Evolutionary conservation across 2,797 vertebrate genomes (phyloP).

Genomic region (Phrynocephalus vlangalii): DNA sequence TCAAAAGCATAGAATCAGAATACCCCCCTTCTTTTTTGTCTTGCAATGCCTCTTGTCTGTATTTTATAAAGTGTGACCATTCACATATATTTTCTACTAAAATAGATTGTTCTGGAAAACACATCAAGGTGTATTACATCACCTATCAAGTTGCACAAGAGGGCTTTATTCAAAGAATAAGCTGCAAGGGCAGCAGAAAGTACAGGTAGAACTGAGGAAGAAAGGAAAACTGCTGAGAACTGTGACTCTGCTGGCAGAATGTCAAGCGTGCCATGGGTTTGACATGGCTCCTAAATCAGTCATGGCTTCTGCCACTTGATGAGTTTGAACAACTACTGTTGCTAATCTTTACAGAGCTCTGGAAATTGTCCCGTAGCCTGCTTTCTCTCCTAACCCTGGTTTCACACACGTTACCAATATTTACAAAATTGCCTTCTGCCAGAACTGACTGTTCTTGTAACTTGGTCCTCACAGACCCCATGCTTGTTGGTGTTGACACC

Average conservation of each 20-base stretch:
- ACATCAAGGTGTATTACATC: background rate
- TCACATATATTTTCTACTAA: background rate
- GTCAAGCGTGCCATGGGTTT: background rate
- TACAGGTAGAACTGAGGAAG: background rate
- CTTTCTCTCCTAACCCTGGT: too few relatives aligned
- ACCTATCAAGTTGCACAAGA: background rate
- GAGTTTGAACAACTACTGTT: background rate
- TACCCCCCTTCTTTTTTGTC: background rate
- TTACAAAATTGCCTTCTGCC: too few relatives aligned
- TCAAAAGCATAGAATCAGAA: background rate
- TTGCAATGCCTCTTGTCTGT: accelerated
- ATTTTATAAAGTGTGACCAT: slow-evolving; percentile 17
- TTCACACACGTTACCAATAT: too few relatives aligned
- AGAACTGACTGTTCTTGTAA: too few relatives aligned
- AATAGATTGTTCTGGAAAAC: background rate
- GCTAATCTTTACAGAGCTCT: background rate
- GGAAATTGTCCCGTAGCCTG: too few relatives aligned
- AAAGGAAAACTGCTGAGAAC: background rate
- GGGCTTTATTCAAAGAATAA: background rate
- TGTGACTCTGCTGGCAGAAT: too few relatives aligned
- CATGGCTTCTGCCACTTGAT: background rate
- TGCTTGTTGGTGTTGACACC: too few relatives aligned
- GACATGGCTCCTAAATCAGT: background rate
- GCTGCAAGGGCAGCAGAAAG: background rate
- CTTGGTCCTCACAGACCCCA: too few relatives aligned